Evolutionary conservation across 2,888 invertebrate genomes (phyloP).

Genomic region (Odontomyia ornata): DNA sequence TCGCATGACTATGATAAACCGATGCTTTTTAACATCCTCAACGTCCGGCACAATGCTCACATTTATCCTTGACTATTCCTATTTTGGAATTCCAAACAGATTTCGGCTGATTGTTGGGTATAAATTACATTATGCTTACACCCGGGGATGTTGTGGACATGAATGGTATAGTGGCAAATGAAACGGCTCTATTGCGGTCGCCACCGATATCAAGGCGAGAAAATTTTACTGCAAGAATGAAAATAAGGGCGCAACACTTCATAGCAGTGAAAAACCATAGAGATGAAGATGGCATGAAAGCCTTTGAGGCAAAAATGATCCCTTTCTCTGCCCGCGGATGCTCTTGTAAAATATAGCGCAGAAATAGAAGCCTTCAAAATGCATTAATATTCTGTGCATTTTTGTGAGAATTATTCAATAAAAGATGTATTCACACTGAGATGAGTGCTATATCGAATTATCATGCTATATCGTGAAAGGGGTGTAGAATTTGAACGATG

Average conservation of each 20-base stretch:
- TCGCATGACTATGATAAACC: neutral
- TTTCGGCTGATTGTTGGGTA: constrained; percentile 50
- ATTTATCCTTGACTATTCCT: constrained; percentile 29
- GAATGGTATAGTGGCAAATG: constrained; percentile 42
- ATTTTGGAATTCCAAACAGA: constrained; percentile 51
- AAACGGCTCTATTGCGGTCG: constrained; percentile 12
- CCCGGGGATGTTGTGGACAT: constrained; percentile 42
- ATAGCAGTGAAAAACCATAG: neutral
- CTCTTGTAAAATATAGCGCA: neutral
- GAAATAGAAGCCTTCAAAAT: neutral
- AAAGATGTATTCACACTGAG: constrained; percentile 11
- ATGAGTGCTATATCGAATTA: constrained; percentile 35
- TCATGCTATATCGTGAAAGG: no score
- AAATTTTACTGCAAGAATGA: constrained; percentile 37
- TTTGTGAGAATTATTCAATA: constrained; percentile 40
- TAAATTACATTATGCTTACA: constrained; percentile 51
- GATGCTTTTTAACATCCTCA: neutral
- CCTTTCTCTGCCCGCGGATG: neutral
- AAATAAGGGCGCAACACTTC: constrained; percentile 34
- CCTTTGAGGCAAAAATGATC: neutral
- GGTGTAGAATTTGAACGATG: no score
- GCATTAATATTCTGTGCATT: constrained; percentile 43
- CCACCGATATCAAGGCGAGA: constrained; percentile 24
- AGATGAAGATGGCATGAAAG: neutral
- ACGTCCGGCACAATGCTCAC: neutral